Percentiles rank a stretch among this genome's conserved stretches.
These are phyloP conservation scores for Corapipo altera DNA, from an alignment of 2,113 vertebrate genomes.

Conservation along the genomic window DNA sequence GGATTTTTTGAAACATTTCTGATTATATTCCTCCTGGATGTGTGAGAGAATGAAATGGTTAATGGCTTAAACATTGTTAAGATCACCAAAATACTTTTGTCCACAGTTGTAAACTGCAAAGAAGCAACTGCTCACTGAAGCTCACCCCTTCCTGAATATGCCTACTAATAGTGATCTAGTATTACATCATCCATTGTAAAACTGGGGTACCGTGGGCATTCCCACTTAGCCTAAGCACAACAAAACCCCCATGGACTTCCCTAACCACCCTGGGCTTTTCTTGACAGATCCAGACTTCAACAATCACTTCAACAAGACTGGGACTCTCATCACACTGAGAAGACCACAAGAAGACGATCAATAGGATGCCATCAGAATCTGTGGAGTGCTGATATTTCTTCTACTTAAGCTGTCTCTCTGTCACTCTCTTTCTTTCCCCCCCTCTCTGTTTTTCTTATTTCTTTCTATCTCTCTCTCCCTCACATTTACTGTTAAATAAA, in stretches of 20 bases:
- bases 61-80: not conserved
- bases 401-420: not conserved
- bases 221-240: not conserved
- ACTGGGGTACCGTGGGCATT: not conserved
- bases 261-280: not conserved
- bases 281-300: not conserved
- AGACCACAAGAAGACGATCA: not conserved
- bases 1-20: not conserved
- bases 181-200: not conserved
- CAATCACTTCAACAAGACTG: not conserved
- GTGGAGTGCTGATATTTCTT: not conserved
- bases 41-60: not conserved
- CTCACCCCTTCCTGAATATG: not conserved
- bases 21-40: not conserved
- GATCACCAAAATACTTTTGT: not conserved
- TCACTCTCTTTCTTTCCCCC: not conserved
- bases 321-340: not conserved
- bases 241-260: not conserved
- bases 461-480: not conserved
- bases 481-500: not conserved
- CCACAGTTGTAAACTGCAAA: not conserved
- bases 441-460: not conserved
- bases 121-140: not conserved
- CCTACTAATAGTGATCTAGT: not conserved
- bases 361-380: not conserved